Conservation (phyloP, 2,113 vertebrate species). For the Turdus rufiventris region DNA sequence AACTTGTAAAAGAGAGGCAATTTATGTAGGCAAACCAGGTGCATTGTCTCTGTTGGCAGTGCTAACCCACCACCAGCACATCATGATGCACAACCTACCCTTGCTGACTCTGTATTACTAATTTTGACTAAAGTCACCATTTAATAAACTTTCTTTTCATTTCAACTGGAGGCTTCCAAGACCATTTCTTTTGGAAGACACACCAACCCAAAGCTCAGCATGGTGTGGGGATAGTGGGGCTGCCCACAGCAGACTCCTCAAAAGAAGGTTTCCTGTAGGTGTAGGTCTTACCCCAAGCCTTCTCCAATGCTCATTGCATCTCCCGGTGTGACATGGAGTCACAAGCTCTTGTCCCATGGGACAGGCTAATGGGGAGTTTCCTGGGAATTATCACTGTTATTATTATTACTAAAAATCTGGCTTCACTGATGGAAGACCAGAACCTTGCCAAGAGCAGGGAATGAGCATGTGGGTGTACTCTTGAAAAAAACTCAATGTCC, state of each 20-base stretch:
- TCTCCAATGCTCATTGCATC: neutral
- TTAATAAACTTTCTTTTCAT: neutral
- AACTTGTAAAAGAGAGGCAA: neutral
- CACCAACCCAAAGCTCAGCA: rapidly evolving
- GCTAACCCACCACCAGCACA: neutral
- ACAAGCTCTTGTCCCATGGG: neutral
- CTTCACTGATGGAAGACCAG: neutral
- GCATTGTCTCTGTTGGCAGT: neutral
- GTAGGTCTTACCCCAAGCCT: neutral
- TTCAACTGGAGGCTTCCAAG: neutral
- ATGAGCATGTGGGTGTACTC: rapidly evolving
- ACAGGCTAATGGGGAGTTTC: neutral
- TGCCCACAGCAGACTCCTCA: neutral
- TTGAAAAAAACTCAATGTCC: neutral
- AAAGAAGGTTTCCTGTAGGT: neutral
- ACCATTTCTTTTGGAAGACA: neutral
- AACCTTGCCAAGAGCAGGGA: neutral
- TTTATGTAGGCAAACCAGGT: neutral
- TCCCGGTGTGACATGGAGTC: neutral
- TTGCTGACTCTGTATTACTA: neutral
- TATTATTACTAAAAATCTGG: neutral
- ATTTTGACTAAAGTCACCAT: neutral
- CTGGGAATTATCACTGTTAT: neutral
- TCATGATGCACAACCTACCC: neutral
- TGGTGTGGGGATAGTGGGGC: neutral